phyloP scores from a whole-genome alignment of 2,797 vertebrate species.

The Rhinoraja longicauda region DNA sequence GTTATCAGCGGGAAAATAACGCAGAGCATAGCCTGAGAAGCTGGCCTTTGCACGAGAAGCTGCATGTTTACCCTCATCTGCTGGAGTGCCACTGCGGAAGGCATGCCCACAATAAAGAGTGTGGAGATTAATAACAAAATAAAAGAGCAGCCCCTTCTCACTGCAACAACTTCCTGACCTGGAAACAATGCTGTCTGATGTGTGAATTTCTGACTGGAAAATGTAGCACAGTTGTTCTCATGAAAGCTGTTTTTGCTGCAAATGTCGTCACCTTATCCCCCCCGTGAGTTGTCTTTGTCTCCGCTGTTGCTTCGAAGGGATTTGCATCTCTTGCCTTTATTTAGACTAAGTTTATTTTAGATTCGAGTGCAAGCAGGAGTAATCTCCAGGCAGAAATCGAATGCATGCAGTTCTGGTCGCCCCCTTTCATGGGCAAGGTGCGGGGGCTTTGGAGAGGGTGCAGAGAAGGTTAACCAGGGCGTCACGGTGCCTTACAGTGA shows the following conservation, averaged over 20 bases:
- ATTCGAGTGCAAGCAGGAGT: not conserved
- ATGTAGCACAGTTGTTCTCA: not conserved
- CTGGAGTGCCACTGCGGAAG: not conserved
- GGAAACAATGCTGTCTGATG: conserved; percentile 15
- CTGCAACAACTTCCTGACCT: conserved; percentile 22
- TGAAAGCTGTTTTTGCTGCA: conserved; percentile 12
- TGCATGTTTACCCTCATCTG: not conserved
- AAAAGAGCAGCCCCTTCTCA: not conserved
- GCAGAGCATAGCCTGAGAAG: conserved; percentile 1
- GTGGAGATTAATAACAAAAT: conserved; percentile 8
- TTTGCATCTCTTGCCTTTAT: not conserved
- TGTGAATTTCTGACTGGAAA: conserved; percentile 12
- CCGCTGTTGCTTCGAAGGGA: not conserved
- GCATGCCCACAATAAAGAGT: not conserved
- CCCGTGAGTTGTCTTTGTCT: not conserved
- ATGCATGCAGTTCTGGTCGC: too few species aligned
- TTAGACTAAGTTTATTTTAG: not conserved
- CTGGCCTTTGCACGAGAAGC: not conserved
- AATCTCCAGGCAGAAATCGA: not conserved
- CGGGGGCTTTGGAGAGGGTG: too few species aligned
- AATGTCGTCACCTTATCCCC: conserved; percentile 6
- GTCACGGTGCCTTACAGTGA: too few species aligned
- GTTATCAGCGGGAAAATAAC: conserved; percentile 27
- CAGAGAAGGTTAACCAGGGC: too few species aligned
- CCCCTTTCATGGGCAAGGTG: too few species aligned